phyloP scores from a whole-genome alignment of 2,797 vertebrate species.

The Tauraco hartlaubi region DNA sequence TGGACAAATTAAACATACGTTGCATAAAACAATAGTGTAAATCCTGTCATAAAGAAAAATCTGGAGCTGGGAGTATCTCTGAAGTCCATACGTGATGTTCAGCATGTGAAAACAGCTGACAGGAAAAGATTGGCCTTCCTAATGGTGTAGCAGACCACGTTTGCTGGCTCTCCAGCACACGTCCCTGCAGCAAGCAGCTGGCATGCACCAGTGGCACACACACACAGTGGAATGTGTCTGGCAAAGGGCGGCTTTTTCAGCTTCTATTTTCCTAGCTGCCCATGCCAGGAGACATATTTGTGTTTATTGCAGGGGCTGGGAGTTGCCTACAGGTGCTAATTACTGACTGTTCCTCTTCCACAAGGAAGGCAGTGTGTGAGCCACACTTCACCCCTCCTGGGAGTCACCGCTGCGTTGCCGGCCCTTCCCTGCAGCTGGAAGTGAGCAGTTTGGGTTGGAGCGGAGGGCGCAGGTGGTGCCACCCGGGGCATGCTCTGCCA shows the following conservation, averaged over 20 bases:
- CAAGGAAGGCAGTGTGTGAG: slow-evolving; percentile 43
- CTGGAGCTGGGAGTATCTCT: not conserved
- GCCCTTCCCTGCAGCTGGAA: slow-evolving; percentile 31
- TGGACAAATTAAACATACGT: not conserved
- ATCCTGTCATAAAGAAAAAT: not conserved
- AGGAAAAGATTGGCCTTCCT: not conserved
- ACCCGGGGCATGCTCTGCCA: not conserved
- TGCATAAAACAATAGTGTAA: not conserved
- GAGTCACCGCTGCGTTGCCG: not conserved
- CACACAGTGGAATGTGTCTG: not conserved
- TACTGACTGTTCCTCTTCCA: slow-evolving; percentile 38
- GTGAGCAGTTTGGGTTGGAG: slow-evolving; percentile 25
- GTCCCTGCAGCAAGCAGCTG: not conserved
- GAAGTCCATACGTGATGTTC: not conserved
- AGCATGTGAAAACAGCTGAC: not conserved
- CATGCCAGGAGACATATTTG: slow-evolving; percentile 62
- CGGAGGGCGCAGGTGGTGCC: slow-evolving; percentile 33
- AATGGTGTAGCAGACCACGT: not conserved
- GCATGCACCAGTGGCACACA: not conserved
- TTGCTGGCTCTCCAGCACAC: not conserved
- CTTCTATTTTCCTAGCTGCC: slow-evolving; percentile 17
- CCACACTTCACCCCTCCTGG: not conserved
- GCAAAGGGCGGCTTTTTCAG: slow-evolving; percentile 19
- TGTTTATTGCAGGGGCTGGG: slow-evolving; percentile 52
- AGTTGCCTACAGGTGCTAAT: slow-evolving; percentile 39